Evolutionary conservation across 2,113 vertebrate genomes (phyloP), one percentile per base, ranked within the genome.

Genomic region (Trinectes maculatus): DNA sequence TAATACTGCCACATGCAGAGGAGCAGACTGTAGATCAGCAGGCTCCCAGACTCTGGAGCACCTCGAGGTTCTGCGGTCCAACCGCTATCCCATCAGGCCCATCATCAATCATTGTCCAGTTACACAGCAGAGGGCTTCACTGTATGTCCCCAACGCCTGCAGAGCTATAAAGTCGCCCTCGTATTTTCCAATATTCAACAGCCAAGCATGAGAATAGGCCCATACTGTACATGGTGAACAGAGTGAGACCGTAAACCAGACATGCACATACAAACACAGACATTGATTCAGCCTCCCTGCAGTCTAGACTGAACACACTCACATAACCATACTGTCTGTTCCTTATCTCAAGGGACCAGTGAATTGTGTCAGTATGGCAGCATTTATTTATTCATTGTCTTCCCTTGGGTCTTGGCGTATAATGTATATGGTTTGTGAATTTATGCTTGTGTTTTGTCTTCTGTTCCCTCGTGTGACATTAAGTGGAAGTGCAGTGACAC

Each of bases 71-170:
- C 46, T 1, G 8, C 34, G 49, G 42, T 62, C 65, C 64, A 40
- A 73, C 61, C 44, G 56, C 73, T 63, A 46, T 74, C 70, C 80
- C 62, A 29, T 84, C 74, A 79, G 43, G 58, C 44, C 19, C 3
- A 16, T 29, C 78, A 84, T 89, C 84, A 77, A 75, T 85, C 85
- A 75, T 59, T 61, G 80, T 63, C 73, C 63, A 62, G 61, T 83
- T 67, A 59, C 70, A 55, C 71, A 61, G 70, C 77, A 42, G 63
- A 64, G 52, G 18, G 49, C 53, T 39, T 26, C 34, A 9, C 46
- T 48, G 69, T 52, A 21, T 19, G 56, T 77, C 79, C 63, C 72
- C 9, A 5, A 80, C 61, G 51, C 64, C 53, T 13, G 67, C 42
- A 15, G 49, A 74, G 63, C 48, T 53, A 66, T 73, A 71, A 77